Conservation (phyloP, 2,113 vertebrate genomes). For the Helogale parvula region DNA sequence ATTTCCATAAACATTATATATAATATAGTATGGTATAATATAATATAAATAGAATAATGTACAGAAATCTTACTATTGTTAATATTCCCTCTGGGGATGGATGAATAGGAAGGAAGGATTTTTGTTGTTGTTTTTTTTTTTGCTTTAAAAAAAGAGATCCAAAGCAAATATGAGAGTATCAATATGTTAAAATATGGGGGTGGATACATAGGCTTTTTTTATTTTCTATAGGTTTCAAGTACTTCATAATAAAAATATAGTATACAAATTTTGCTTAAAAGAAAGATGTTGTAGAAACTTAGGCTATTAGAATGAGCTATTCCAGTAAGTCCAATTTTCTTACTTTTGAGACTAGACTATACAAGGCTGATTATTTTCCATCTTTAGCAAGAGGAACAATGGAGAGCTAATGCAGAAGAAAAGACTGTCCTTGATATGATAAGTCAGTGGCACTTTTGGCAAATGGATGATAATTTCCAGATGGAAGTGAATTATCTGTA, state of each 20-base stretch:
- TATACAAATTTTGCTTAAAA: conserved; percentile 1
- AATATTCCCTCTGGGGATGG: neutral
- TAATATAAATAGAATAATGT: neutral
- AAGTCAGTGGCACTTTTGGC: neutral
- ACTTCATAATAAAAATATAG: neutral
- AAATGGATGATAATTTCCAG: conserved; percentile 32
- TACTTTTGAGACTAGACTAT: neutral
- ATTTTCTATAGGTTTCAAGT: neutral
- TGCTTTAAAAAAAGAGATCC: neutral
- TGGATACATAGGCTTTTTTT: neutral
- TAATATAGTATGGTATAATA: neutral
- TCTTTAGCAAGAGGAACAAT: neutral
- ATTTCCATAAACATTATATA: neutral
- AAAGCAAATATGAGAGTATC: neutral
- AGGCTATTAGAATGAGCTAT: neutral
- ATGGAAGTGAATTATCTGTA: neutral
- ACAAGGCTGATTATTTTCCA: conserved; percentile 14
- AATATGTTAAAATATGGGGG: neutral
- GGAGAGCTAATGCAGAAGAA: neutral
- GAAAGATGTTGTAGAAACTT: neutral
- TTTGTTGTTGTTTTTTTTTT: too few relatives aligned
- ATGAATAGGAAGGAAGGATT: neutral
- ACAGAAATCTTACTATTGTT: neutral
- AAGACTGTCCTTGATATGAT: neutral
- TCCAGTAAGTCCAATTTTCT: neutral